Evolutionary conservation across 1,140 invertebrate genomes (phyloP).

Genomic region (Mizuhopecten yessoensis): DNA sequence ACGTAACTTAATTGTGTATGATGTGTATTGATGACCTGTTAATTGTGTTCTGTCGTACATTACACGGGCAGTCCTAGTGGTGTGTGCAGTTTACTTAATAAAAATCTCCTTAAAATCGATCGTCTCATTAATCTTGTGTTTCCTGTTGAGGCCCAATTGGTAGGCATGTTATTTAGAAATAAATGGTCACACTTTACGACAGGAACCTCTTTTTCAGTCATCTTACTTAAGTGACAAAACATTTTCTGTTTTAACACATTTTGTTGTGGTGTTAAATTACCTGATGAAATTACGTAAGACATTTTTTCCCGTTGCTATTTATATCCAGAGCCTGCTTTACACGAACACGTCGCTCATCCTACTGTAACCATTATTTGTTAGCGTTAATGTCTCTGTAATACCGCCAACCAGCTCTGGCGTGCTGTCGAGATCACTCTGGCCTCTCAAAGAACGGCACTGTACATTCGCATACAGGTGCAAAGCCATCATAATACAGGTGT

Average conservation of each 20-base stretch:
- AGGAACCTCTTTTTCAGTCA: not conserved
- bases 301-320: not conserved
- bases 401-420: too few relatives aligned
- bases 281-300: not conserved
- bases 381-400: too few relatives aligned
- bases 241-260: not conserved
- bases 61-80: not conserved
- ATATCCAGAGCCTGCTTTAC: not conserved
- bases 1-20: slow-evolving; percentile 26
- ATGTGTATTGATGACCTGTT: slow-evolving; percentile 22
- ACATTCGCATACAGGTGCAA: too few relatives aligned
- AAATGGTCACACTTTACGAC: not conserved
- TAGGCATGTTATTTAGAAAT: not conserved
- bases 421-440: too few relatives aligned
- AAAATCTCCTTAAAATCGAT: slow-evolving; percentile 39
- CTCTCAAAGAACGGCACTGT: too few relatives aligned
- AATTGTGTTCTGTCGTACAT: not conserved
- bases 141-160: not conserved
- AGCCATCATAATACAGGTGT: too few relatives aligned
- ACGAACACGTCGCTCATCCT: not conserved
- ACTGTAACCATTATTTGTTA: too few relatives aligned
- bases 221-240: not conserved
- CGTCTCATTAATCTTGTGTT: not conserved
- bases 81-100: slow-evolving; percentile 39
- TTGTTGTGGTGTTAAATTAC: slow-evolving; percentile 35